Base-by-base conservation (phyloP, 2,113 vertebrate genomes). In the Caranx ignobilis region DNA sequence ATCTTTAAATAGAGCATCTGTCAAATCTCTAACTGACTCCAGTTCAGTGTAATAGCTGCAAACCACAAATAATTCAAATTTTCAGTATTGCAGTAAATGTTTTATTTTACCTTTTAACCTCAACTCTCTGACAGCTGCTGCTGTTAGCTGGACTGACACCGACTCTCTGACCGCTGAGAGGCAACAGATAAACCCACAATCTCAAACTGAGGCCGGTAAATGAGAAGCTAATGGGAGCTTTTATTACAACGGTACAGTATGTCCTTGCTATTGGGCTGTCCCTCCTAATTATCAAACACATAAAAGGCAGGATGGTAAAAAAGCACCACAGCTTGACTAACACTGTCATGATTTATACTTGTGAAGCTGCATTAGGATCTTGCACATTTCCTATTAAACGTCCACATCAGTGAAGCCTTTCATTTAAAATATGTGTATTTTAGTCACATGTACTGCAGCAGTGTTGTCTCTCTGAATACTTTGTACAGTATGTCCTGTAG, bases 241-340 rank as follows among this genome's bases (percentile, higher is more conserved):
- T 57, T 57, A 56, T 76, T 72, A 73, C 62, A 47, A 26, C 65
- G 35, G 5, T 59, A 59, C 48, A 45, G 39, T 37, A 45, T 10
- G 48, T 54, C 47, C 31, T 45, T 71, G 19, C 18, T 48, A 43
- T 59, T 43, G 10, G 21, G 31, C 41, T 52, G 59, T 52, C 45
- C 52, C 19, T 75, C 56, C 52, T 19, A 32, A 43, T 61, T 47
- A n/a, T 45, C 57, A 56, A 73, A 62, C 48, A 35, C 59, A 70
- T 84, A 35, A 63, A 73, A 64, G 21, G 37, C 26, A 71, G n/a
- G 21, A 55, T 4, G 26, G n/a, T 1, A 55, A 52, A 54, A 55
- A n/a, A 55, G 19, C 10, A 15, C 12, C 12, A 1, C 12, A 41
- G 66, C 26, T 39, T 26, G 26, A 71, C 43, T 39, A 13, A 66